Conservation (phyloP, 1,140 invertebrate genomes). For the Probaryconus sp. region DNA sequence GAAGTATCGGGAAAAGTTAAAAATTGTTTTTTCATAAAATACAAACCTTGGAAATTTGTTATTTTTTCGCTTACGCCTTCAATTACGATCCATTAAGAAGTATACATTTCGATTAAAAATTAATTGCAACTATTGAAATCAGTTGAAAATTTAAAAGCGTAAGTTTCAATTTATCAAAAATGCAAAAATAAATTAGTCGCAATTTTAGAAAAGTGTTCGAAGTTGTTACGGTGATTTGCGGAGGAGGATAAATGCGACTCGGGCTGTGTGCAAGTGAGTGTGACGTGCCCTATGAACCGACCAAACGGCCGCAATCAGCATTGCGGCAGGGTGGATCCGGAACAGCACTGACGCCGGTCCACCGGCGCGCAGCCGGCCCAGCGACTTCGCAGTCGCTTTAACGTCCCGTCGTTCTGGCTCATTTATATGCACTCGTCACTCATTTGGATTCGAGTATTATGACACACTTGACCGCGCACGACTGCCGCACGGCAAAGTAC, state of each 20-base stretch:
- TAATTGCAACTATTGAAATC: no score
- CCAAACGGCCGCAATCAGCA: conserved; percentile 54
- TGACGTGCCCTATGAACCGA: conserved; percentile 20
- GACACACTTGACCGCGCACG: conserved; percentile 41
- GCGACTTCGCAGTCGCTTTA: conserved; percentile 61
- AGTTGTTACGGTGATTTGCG: no score
- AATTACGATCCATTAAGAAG: no score
- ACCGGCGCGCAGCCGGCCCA: conserved; percentile 21
- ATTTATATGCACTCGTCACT: conserved; percentile 50
- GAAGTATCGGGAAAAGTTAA: no score
- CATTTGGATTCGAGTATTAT: conserved; percentile 34
- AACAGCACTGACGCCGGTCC: conserved; percentile 27
- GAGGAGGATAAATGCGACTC: not conserved
- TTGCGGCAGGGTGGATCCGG: conserved; percentile 18
- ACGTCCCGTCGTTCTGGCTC: conserved; percentile 23
- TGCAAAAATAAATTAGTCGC: no score
- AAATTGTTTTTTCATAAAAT: no score
- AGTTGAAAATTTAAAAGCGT: no score
- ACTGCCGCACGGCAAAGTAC: conserved; percentile 13
- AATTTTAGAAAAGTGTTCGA: no score
- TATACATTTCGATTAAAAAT: no score
- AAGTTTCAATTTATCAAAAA: no score
- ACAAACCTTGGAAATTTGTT: no score
- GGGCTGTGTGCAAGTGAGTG: conserved; percentile 21
- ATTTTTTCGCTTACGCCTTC: no score